Evolutionary conservation across 2,888 invertebrate species (phyloP), one percentile per base, ranked within the genome.

Genomic region (Xanthia togata): DNA sequence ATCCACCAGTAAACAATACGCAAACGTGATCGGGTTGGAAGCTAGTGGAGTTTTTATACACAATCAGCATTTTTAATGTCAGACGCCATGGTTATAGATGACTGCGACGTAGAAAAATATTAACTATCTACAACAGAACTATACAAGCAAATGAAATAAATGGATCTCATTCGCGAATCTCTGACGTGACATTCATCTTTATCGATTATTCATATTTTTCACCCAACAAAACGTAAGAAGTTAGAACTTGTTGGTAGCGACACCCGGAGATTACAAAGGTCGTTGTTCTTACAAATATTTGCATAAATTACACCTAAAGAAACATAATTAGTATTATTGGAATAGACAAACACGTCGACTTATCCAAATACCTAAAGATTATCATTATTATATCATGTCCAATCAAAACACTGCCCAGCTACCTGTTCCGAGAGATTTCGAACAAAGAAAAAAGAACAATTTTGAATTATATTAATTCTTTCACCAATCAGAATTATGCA

Each of bases 341-440:
- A 87, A 83, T 83, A 72, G 89, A 91, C 88, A 89, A 84, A 83
- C 74, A 74, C 73, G 78, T 79, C 79, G 70, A 79, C 84, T 83
- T 79, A 72, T 82, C 78, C 76, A 86, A 80, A 89, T 88, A 90
- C 89, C 89, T 88, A 89, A 81, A 81, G 74, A 83, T 87, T 82
- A 89, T 82, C 62, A 64, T 53, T 73, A 82, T 86, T 79, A 80
- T 88, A 87, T 38, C 35, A 89, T 69, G 77, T 76, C 87, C 86
- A 88, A 92, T 92, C 91, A 90, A 87, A 91, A 89, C 89, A 91
- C 92, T 91, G 90, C 88, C 91, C 89, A 79, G 92, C 95, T 96
- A 96, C 96, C 96, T 96, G 96, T 96, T 93, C 92, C 85, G 81
- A 90, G 90, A 92, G 91, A 91, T 93, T 89, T 91, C 87, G 76